Percentiles rank a stretch among this genome's conserved stretches.
phyloP scores from a whole-genome alignment of 2,797 vertebrate genomes.

The Malacoraja senta region DNA sequence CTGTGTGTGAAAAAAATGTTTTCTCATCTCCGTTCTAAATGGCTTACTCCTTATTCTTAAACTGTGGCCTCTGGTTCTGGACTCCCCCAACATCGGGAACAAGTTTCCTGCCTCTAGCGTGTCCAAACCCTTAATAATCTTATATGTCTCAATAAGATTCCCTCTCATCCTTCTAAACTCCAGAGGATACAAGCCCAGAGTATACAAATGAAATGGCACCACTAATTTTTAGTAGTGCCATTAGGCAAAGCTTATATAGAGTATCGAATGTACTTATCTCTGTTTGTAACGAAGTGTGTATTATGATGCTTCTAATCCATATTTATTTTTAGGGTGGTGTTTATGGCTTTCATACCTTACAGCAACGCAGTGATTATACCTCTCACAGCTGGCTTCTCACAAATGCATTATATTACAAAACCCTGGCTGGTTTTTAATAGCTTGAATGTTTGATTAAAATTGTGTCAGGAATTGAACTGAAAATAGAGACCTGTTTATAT shows the following conservation, averaged over 20 bases:
- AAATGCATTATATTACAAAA: not conserved
- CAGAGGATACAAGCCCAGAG: too few species aligned
- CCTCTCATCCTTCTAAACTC: too few species aligned
- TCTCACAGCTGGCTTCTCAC: not conserved
- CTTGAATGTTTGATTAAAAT: not conserved
- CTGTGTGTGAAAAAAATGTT: too few species aligned
- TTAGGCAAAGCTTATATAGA: not conserved
- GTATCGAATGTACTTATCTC: not conserved
- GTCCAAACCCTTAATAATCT: too few species aligned
- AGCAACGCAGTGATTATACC: not conserved
- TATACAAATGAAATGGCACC: not conserved
- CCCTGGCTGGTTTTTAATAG: not conserved
- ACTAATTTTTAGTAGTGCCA: too few species aligned
- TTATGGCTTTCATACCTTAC: not conserved
- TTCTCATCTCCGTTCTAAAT: too few species aligned
- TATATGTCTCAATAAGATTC: too few species aligned
- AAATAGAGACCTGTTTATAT: not conserved
- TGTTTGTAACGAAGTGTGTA: not conserved
- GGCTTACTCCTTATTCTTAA: too few species aligned
- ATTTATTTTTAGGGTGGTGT: not conserved
- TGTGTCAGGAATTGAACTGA: conserved; percentile 21
- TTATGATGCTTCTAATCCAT: not conserved
- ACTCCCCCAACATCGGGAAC: too few species aligned
- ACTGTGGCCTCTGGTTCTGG: too few species aligned
- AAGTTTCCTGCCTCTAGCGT: too few species aligned